Percentiles rank a stretch among this genome's conserved stretches.
These are phyloP conservation scores for Amphipoea lucens DNA, from an alignment of 2,888 invertebrate genomes.

Conservation along the genomic window DNA sequence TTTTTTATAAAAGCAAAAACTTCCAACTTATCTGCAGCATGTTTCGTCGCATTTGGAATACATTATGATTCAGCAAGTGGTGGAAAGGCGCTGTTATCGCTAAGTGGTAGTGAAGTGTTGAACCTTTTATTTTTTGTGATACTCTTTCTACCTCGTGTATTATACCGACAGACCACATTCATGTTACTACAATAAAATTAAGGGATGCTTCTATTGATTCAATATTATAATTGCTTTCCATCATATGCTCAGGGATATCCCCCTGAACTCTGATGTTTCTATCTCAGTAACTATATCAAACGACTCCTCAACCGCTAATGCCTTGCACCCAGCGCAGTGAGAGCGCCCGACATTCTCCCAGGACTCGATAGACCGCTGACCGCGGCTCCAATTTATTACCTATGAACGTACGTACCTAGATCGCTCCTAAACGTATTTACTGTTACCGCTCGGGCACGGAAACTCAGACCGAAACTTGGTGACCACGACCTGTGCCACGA, in stretches of 20 bases:
- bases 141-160: background rate
- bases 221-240: background rate
- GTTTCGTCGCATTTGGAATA: slow-evolving; percentile 6
- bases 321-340: slow-evolving; percentile 38
- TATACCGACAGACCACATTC: background rate
- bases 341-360: slow-evolving; percentile 53
- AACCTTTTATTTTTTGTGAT: slow-evolving; percentile 10
- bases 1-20: slow-evolving; percentile 22
- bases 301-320: background rate
- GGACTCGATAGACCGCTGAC: slow-evolving; percentile 50
- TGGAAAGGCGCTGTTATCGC: background rate
- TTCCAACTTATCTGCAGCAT: slow-evolving; percentile 1
- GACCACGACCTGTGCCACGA: background rate
- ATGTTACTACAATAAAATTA: background rate
- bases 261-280: background rate
- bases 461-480: slow-evolving; percentile 14
- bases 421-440: slow-evolving; percentile 38
- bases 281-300: background rate
- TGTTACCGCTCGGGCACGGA: slow-evolving; percentile 33
- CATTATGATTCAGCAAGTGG: slow-evolving; percentile 3
- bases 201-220: background rate
- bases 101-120: background rate
- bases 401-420: slow-evolving; percentile 26
- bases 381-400: slow-evolving; percentile 53
- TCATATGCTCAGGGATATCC: background rate